A percentile compares a stretch with the other conserved stretches of the same genome.
These are phyloP conservation scores for Lomographa bimaculata DNA, from an alignment of 2,888 invertebrate genomes.

Conservation along the genomic window DNA sequence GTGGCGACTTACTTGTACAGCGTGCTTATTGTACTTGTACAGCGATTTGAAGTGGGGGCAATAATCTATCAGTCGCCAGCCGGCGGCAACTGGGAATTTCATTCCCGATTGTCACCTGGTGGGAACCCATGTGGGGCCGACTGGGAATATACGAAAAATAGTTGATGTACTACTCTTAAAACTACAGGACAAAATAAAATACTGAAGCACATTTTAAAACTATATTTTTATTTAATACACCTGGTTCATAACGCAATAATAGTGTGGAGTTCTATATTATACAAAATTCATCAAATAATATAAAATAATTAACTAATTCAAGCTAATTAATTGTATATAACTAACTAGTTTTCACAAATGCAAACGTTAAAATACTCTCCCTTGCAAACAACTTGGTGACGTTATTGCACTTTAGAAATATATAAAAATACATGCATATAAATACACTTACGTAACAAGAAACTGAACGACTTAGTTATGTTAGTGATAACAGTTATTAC, in stretches of 20 bases:
- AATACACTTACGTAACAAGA: conserved; percentile 6
- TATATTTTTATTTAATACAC: conserved; percentile 77
- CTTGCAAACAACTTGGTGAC: conserved; percentile 23
- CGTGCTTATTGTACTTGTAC: too few relatives aligned
- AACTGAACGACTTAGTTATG: too few relatives aligned
- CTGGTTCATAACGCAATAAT: conserved; percentile 73
- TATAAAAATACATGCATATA: background rate
- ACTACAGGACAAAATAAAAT: conserved; percentile 17
- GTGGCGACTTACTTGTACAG: too few relatives aligned
- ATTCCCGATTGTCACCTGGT: too few relatives aligned
- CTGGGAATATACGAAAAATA: too few relatives aligned
- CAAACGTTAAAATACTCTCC: conserved; percentile 39
- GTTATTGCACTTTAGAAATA: conserved; percentile 5
- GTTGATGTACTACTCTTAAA: too few relatives aligned
- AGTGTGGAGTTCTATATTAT: conserved; percentile 68
- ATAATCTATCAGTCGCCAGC: too few relatives aligned
- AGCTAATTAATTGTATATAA: conserved; percentile 57
- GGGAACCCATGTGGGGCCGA: too few relatives aligned
- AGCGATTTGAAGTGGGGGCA: too few relatives aligned
- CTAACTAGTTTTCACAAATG: conserved; percentile 55
- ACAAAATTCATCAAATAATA: conserved; percentile 73
- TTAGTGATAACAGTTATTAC: too few relatives aligned
- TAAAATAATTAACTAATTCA: conserved; percentile 66
- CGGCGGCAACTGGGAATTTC: too few relatives aligned
- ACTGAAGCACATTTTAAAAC: conserved; percentile 51